Evolutionary conservation across 2,888 invertebrate genomes (phyloP).

Genomic region (Morinoia aosen): DNA sequence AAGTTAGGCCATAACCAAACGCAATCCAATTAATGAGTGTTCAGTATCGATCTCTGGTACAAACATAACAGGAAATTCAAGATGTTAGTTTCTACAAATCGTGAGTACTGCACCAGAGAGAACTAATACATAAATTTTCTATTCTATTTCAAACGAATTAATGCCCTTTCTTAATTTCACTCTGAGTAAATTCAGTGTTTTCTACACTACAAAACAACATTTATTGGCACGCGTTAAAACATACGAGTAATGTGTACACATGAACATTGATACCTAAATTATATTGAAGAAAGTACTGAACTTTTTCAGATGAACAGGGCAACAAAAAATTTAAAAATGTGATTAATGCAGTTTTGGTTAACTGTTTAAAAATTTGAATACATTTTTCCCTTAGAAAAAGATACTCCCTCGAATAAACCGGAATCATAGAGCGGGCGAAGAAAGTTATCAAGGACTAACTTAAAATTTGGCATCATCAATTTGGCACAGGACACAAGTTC

Average conservation of each 20-base stretch:
- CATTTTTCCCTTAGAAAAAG: not conserved
- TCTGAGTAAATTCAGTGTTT: not conserved
- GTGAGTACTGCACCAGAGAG: not conserved
- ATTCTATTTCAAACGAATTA: not conserved
- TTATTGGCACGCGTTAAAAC: not conserved
- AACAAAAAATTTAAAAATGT: not conserved
- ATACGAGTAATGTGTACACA: not conserved
- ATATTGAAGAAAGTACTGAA: not conserved
- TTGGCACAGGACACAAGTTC: not conserved
- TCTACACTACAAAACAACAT: not conserved
- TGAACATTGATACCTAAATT: not conserved
- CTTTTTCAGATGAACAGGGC: not conserved
- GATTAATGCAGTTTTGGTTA: not conserved
- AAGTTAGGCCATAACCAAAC: not conserved
- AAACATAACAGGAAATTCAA: not conserved
- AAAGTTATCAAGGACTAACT: not conserved
- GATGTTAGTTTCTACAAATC: not conserved
- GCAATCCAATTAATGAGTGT: not conserved
- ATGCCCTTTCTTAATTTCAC: not conserved
- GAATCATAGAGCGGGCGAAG: not conserved
- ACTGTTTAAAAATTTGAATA: not conserved
- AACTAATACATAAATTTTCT: not conserved
- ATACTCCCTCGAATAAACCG: not conserved
- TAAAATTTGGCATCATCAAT: not conserved
- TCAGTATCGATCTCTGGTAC: not conserved